Percentiles rank a stretch among this genome's conserved stretches.
These are phyloP conservation scores for Amyelois transitella DNA, from an alignment of 1,140 invertebrate species.

Conservation along the genomic window DNA sequence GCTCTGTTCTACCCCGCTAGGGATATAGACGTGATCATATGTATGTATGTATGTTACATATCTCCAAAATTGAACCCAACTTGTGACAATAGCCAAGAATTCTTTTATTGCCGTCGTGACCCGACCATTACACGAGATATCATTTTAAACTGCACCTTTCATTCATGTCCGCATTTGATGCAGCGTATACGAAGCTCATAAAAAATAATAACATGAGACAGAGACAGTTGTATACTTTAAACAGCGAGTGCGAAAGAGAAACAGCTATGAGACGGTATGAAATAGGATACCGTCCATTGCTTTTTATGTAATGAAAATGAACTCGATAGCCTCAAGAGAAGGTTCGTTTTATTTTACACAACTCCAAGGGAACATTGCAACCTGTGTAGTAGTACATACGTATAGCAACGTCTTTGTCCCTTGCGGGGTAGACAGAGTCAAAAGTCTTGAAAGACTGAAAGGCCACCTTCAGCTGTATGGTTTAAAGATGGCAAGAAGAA, in stretches of 20 bases:
- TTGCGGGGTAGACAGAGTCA: too few relatives aligned
- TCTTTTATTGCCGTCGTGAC: neutral
- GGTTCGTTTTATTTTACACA: neutral
- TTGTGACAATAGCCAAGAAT: too few relatives aligned
- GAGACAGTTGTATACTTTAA: neutral
- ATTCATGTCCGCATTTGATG: neutral
- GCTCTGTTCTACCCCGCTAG: too few relatives aligned
- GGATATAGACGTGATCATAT: too few relatives aligned
- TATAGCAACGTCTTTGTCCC: too few relatives aligned
- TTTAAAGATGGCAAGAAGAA: too few relatives aligned
- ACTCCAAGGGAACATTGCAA: neutral
- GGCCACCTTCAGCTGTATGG: too few relatives aligned
- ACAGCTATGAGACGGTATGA: neutral
- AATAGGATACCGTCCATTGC: constrained; percentile 10
- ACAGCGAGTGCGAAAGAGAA: neutral
- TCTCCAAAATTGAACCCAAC: too few relatives aligned
- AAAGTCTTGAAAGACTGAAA: too few relatives aligned
- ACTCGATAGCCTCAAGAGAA: neutral
- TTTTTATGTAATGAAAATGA: constrained; percentile 21
- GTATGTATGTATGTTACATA: too few relatives aligned
- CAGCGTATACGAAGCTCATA: neutral
- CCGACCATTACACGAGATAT: neutral
- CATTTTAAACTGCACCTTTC: neutral
- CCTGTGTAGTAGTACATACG: neutral
- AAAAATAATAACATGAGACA: neutral